Base-by-base conservation (phyloP, 2,888 invertebrate species). In the Papilio elwesi region DNA sequence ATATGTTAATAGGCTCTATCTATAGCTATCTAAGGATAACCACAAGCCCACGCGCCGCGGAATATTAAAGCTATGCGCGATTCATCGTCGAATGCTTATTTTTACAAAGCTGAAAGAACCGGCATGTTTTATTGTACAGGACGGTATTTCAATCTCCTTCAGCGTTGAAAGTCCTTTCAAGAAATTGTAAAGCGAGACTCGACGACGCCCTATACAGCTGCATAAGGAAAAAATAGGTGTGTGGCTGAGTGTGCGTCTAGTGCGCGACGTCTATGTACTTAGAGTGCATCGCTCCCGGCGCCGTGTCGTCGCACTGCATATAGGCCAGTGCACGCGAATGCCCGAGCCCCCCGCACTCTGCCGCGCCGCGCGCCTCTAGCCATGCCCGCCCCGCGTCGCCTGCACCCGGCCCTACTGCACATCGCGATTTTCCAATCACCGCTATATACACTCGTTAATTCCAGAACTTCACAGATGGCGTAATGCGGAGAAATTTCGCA, bases 301-400 rank as follows among this genome's bases (percentile, higher is more conserved):
- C 85, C 89, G 92, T 87, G 93, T 93, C 93, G 93, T 92, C 93
- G 93, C 87, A 93, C 93, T 92, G 93, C 93, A 93, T 93, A 93
- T 93, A 93, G 93, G 93, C 91, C 93, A 93, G 89, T 93, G 93
- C 93, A 93, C 93, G 93, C 91, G 90, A 92, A 91, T 91, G 90
- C 87, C 91, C 92, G 88, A 78, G 76, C 84, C 83, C 85, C 84
- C 81, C 80, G 74, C 76, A 79, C 79, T 4, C 26, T 4, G 26
- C 75, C 76, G 77, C 74, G 78, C 67, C 74, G 76, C 79, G 71
- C 73, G 71, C 69, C 73, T 74, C 69, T 65, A 63, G 62, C 57
- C 70, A 26, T 71, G 72, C 74, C 76, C 75, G 76, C 76, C 74
- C 75, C 78, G 79, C 78, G 74, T 76, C 77, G 73, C 78, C 68